Evolutionary conservation across 1,140 invertebrate genomes (phyloP).

Genomic region (Trinorchestia longiramus): DNA sequence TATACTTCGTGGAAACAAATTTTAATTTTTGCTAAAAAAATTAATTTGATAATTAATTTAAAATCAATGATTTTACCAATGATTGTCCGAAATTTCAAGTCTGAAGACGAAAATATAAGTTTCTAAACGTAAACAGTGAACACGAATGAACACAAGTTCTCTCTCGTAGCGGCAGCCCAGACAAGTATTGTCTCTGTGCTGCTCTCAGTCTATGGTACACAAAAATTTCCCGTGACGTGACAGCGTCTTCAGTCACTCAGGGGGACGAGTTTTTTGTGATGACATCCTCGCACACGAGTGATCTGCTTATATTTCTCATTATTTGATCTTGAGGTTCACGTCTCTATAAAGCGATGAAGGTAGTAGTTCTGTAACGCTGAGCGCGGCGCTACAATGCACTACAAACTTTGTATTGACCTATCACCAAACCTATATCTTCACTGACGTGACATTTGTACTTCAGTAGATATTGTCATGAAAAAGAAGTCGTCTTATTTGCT

Average conservation of each 20-base stretch:
- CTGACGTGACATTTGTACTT: not conserved
- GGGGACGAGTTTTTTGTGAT: not conserved
- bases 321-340: not conserved
- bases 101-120: not conserved
- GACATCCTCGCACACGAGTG: not conserved
- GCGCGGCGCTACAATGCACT: not conserved
- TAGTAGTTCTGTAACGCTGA: not conserved
- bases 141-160: not conserved
- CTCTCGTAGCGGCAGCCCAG: too few relatives aligned
- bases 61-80: too few relatives aligned
- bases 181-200: too few relatives aligned
- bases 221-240: not conserved
- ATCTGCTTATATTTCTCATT: not conserved
- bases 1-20: too few relatives aligned
- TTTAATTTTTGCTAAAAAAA: too few relatives aligned
- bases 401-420: not conserved
- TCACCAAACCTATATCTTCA: not conserved
- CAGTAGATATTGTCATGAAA: not conserved
- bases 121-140: not conserved
- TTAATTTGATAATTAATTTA: too few relatives aligned
- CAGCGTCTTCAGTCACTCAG: not conserved
- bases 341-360: not conserved
- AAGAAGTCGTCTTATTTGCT: not conserved
- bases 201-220: too few relatives aligned
- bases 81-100: too few relatives aligned